phyloP scores from a whole-genome alignment of 1,140 invertebrate species.

The Pomacea maculata region DNA sequence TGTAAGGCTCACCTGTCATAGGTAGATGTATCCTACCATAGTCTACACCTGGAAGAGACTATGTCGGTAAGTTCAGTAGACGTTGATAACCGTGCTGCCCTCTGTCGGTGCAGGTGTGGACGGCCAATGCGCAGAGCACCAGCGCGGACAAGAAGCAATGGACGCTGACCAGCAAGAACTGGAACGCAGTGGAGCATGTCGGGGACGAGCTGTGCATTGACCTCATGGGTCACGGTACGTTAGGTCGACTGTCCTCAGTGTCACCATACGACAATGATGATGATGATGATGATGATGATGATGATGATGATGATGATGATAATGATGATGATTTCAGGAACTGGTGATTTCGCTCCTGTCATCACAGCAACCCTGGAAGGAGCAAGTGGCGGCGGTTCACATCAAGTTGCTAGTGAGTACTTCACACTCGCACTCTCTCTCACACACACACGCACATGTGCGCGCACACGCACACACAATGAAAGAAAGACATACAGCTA shows the following conservation, averaged over 20 bases:
- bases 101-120: slow-evolving; percentile 18
- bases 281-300: too few species aligned
- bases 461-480: too few species aligned
- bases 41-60: neutral
- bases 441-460: too few species aligned
- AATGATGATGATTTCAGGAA: too few species aligned
- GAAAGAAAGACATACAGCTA: too few species aligned
- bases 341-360: neutral
- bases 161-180: slow-evolving; percentile 21
- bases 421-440: too few species aligned
- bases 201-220: slow-evolving; percentile 24
- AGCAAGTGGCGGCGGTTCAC: neutral
- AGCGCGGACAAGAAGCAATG: slow-evolving; percentile 15
- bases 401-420: too few species aligned
- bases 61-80: too few species aligned
- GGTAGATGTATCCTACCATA: neutral
- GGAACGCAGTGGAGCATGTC: slow-evolving; percentile 26
- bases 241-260: too few species aligned
- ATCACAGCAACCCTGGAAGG: neutral
- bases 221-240: slow-evolving; percentile 26
- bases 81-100: neutral
- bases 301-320: too few species aligned
- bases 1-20: neutral
- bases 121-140: slow-evolving; percentile 7
- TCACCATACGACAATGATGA: too few species aligned